These are phyloP conservation scores for Indri indri DNA, from an alignment of 2,113 vertebrate species.

Conservation along the genomic window DNA sequence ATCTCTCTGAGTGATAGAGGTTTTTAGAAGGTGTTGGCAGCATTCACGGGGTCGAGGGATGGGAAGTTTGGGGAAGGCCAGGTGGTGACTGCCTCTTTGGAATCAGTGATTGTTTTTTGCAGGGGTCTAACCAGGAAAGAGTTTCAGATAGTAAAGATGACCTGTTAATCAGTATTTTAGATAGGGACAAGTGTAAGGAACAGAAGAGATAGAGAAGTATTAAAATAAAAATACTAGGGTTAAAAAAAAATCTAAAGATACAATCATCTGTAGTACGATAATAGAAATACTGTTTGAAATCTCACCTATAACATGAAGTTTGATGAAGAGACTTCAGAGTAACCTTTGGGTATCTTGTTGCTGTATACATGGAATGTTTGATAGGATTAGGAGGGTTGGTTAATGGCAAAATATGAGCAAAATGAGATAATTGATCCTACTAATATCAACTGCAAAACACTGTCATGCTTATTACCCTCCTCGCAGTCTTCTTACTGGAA, in stretches of 20 bases:
- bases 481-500: not conserved
- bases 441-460: not conserved
- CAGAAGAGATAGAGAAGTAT: not conserved
- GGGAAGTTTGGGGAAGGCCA: not conserved
- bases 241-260: not conserved
- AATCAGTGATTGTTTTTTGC: not conserved
- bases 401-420: not conserved
- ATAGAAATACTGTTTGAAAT: constrained; percentile 14
- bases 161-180: not conserved
- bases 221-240: not conserved
- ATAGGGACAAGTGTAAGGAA: not conserved
- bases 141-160: not conserved
- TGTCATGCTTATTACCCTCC: not conserved
- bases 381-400: not conserved
- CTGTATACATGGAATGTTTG: not conserved
- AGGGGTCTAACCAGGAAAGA: not conserved
- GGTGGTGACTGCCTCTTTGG: not conserved
- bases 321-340: not conserved
- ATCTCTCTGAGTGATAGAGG: not conserved
- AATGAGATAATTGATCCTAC: not conserved
- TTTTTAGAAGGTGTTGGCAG: not conserved
- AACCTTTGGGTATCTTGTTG: not conserved
- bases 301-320: not conserved
- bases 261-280: not conserved
- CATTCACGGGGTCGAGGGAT: fast-evolving